phyloP scores from a whole-genome alignment of 2,888 invertebrate species.

The Blomia tropicalis region DNA sequence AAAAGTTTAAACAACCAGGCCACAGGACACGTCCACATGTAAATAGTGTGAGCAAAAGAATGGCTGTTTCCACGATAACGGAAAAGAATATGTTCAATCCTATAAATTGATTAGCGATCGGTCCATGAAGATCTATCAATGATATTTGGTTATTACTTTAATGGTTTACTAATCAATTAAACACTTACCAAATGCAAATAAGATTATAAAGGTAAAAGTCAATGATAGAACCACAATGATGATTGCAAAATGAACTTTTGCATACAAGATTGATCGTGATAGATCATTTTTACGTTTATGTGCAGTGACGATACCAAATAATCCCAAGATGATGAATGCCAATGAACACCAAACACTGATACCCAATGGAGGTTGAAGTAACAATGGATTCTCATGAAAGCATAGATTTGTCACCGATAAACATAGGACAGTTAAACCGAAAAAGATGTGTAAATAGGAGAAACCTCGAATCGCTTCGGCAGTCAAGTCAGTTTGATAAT shows the following conservation, averaged over 20 bases:
- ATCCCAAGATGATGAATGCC: slow-evolving; percentile 24
- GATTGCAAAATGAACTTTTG: slow-evolving; percentile 11
- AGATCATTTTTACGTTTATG: slow-evolving; percentile 18
- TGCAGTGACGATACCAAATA: slow-evolving; percentile 25
- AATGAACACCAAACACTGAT: slow-evolving; percentile 27
- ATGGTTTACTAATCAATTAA: background rate
- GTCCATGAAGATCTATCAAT: slow-evolving; percentile 10
- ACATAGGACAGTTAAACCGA: slow-evolving; percentile 24
- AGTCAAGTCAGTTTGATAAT: slow-evolving; percentile 23
- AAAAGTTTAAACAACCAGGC: slow-evolving; percentile 19
- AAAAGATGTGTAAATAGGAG: slow-evolving; percentile 25
- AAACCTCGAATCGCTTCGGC: slow-evolving; percentile 27
- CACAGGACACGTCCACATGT: slow-evolving; percentile 23
- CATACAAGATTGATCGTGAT: slow-evolving; percentile 17
- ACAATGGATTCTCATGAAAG: background rate
- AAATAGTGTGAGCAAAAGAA: slow-evolving; percentile 19
- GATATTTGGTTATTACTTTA: background rate
- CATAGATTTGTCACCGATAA: slow-evolving; percentile 24
- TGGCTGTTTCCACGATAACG: slow-evolving; percentile 12
- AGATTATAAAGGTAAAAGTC: slow-evolving; percentile 9
- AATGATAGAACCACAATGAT: slow-evolving; percentile 3
- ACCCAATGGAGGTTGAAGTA: slow-evolving; percentile 14
- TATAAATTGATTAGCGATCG: slow-evolving; percentile 17
- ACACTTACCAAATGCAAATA: slow-evolving; percentile 15
- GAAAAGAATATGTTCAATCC: slow-evolving; percentile 16